Percentiles rank a stretch among this genome's conserved stretches.
phyloP scores from a whole-genome alignment of 1,140 invertebrate genomes.

The Eurytemora carolleeae region DNA sequence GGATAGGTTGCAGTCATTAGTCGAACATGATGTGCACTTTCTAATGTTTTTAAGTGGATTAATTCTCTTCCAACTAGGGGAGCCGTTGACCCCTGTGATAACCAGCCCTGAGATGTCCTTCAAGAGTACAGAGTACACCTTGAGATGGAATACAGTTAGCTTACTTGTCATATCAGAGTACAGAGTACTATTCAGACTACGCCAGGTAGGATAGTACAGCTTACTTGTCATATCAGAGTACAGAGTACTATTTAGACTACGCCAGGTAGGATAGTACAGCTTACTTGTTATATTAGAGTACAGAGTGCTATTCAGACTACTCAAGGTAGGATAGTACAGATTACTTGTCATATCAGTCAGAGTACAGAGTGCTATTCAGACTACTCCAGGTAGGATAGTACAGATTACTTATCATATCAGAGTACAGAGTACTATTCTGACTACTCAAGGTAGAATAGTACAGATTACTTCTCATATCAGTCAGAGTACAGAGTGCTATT shows the following conservation, averaged over 20 bases:
- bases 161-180: background rate
- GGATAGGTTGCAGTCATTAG: background rate
- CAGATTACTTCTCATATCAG: too few relatives aligned
- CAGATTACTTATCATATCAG: too few relatives aligned
- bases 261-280: too few relatives aligned
- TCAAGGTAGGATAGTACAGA: too few relatives aligned
- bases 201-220: too few relatives aligned
- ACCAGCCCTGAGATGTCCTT: background rate
- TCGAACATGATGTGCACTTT: background rate
- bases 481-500: too few relatives aligned
- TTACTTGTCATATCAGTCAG: background rate
- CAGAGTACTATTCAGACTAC: background rate
- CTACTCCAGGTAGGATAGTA: too few relatives aligned
- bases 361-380: background rate
- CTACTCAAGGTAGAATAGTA: too few relatives aligned
- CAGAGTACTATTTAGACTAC: background rate
- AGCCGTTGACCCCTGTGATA: background rate
- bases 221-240: background rate
- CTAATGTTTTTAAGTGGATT: background rate
- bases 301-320: background rate
- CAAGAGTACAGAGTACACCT: background rate
- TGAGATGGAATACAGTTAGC: background rate
- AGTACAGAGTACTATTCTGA: too few relatives aligned
- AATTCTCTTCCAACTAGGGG: background rate
- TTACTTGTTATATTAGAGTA: background rate